Conservation (phyloP, 53 echinoderm and acorn worm species). For the Holothuria leucospilota region DNA sequence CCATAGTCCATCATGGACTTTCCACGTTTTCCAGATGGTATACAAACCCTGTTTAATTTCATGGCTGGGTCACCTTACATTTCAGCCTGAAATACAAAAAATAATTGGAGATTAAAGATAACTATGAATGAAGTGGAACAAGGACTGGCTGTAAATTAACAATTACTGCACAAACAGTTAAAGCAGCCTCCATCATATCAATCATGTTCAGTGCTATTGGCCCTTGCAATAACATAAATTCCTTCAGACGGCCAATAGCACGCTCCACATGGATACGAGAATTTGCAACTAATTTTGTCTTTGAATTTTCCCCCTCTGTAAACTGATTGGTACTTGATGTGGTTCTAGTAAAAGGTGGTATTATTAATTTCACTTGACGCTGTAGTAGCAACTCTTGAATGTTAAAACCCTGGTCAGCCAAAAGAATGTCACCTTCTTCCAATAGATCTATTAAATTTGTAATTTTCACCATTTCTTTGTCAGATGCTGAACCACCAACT, state of each 20-base stretch:
- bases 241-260: slow-evolving; percentile 62
- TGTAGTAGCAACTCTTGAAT: slow-evolving; percentile 68
- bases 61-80: too few species aligned
- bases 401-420: slow-evolving; percentile 80
- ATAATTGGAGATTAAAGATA: neutral
- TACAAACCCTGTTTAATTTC: too few species aligned
- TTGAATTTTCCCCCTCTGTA: slow-evolving; percentile 42
- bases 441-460: slow-evolving; percentile 60
- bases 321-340: slow-evolving; percentile 44
- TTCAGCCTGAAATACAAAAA: too few species aligned
- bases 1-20: too few species aligned
- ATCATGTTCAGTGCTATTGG: slow-evolving; percentile 68
- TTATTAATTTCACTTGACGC: slow-evolving; percentile 62
- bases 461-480: slow-evolving; percentile 72
- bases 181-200: slow-evolving; percentile 64
- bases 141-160: slow-evolving; percentile 56
- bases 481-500: slow-evolving; percentile 66
- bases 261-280: neutral
- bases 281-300: slow-evolving; percentile 33
- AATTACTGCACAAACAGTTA: slow-evolving; percentile 61
- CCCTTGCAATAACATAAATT: slow-evolving; percentile 66
- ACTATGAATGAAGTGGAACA: slow-evolving; percentile 54
- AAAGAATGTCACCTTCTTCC: slow-evolving; percentile 58
- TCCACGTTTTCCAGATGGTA: too few species aligned
- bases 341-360: slow-evolving; percentile 66